These are phyloP conservation scores for Gephyroberyx darwinii DNA, from an alignment of 2,797 vertebrate genomes.

Conservation along the genomic window DNA sequence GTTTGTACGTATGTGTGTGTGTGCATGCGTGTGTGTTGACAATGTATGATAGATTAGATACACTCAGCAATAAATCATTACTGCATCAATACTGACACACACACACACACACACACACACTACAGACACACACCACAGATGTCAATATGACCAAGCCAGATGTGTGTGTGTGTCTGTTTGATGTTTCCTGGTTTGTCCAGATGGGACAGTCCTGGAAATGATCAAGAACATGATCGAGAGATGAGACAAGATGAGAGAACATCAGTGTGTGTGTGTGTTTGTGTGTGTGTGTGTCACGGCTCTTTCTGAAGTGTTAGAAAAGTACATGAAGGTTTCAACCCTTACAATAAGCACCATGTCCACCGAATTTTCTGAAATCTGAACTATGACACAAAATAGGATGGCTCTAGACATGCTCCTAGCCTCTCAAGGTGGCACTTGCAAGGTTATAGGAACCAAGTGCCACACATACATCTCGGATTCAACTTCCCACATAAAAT, in stretches of 20 bases:
- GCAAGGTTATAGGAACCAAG: too few relatives aligned
- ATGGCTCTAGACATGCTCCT: too few relatives aligned
- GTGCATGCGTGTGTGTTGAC: not conserved
- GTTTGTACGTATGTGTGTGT: not conserved
- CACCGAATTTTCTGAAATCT: too few relatives aligned
- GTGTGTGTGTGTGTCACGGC: not conserved
- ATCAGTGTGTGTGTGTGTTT: not conserved
- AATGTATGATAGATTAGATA: slow-evolving; percentile 33
- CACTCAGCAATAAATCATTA: slow-evolving; percentile 54
- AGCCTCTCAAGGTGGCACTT: too few relatives aligned
- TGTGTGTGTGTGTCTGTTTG: slow-evolving; percentile 52
- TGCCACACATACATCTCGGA: too few relatives aligned
- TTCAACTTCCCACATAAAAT: too few relatives aligned
- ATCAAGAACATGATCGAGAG: slow-evolving; percentile 44
- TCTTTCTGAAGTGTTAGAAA: too few relatives aligned
- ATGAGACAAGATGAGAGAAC: slow-evolving; percentile 34
- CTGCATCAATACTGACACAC: slow-evolving; percentile 34
- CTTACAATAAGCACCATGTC: too few relatives aligned
- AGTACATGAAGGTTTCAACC: too few relatives aligned
- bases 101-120: not conserved
- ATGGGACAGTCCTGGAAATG: slow-evolving; percentile 53
- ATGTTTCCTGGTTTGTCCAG: slow-evolving; percentile 53
- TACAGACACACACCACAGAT: slow-evolving; percentile 38
- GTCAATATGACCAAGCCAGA: slow-evolving; percentile 57
- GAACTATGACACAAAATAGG: too few relatives aligned